These are phyloP conservation scores for Pachypsylla venusta DNA, from an alignment of 1,140 invertebrate genomes.

Conservation along the genomic window DNA sequence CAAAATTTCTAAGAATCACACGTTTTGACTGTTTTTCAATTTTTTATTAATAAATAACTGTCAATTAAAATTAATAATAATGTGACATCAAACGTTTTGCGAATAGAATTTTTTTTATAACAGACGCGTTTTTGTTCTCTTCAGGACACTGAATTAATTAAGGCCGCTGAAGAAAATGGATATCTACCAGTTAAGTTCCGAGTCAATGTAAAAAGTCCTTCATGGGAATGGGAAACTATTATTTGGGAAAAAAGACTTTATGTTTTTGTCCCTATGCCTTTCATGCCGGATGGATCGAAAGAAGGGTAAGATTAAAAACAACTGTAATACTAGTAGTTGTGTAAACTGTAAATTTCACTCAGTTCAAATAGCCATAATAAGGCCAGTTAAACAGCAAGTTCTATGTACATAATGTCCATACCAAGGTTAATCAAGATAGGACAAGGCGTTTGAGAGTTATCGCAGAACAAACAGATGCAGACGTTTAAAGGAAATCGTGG, in stretches of 20 bases:
- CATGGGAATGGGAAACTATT: slow-evolving; percentile 66
- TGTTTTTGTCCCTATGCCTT: slow-evolving; percentile 67
- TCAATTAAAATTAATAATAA: too few relatives aligned
- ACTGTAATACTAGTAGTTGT: background rate
- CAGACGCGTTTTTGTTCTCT: slow-evolving; percentile 13
- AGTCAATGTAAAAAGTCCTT: slow-evolving; percentile 58
- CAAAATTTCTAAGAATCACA: too few relatives aligned
- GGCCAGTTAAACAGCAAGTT: background rate
- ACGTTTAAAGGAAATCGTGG: too few relatives aligned
- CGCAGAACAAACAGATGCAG: too few relatives aligned
- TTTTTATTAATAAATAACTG: too few relatives aligned
- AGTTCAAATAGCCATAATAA: background rate
- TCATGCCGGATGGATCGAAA: slow-evolving; percentile 76
- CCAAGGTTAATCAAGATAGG: too few relatives aligned
- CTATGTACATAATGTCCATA: background rate
- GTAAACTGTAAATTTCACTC: too few relatives aligned
- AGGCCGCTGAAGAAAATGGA: slow-evolving; percentile 31
- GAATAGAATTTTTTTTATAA: too few relatives aligned
- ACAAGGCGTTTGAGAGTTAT: too few relatives aligned
- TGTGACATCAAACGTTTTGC: too few relatives aligned
- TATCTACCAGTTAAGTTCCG: slow-evolving; percentile 57
- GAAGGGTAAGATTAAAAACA: slow-evolving; percentile 39
- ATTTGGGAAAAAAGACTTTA: slow-evolving; percentile 65
- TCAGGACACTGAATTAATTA: slow-evolving; percentile 37
- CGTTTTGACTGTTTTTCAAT: too few relatives aligned